Percentiles rank a stretch among this genome's conserved stretches.
Evolutionary conservation across 2,797 vertebrate genomes (phyloP).

Genomic region (Clamator glandarius): DNA sequence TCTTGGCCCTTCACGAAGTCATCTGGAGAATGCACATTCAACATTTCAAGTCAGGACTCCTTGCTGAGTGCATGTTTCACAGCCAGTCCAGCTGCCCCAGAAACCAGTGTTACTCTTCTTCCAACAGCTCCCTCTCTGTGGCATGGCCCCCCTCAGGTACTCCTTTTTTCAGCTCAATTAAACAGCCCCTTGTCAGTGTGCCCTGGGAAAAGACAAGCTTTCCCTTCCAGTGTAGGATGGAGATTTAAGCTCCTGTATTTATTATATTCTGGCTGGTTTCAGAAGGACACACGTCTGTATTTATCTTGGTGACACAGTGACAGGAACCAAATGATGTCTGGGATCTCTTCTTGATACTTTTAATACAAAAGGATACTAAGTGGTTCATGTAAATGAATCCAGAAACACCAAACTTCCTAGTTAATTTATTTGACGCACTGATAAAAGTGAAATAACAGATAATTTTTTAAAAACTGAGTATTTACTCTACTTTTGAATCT

Average conservation of each 20-base stretch:
- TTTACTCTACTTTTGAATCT: neutral
- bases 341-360: neutral
- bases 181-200: neutral
- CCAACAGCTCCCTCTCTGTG: fast-evolving
- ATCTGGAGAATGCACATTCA: neutral
- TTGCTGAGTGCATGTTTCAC: fast-evolving
- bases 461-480: neutral
- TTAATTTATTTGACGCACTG: neutral
- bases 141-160: fast-evolving
- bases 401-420: neutral
- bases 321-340: neutral
- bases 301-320: neutral
- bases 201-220: neutral
- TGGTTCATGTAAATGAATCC: neutral
- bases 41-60: neutral
- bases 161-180: constrained; percentile 7
- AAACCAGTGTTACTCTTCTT: neutral
- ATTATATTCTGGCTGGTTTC: neutral
- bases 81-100: neutral
- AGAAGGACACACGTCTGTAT: fast-evolving
- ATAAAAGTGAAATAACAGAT: neutral
- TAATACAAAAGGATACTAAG: neutral
- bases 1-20: neutral
- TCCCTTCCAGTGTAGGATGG: neutral
- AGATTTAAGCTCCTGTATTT: neutral